A percentile compares a stretch with the other conserved stretches of the same genome.
These are phyloP conservation scores for Diachrysia chrysitis DNA, from an alignment of 2,888 invertebrate genomes.

Conservation along the genomic window DNA sequence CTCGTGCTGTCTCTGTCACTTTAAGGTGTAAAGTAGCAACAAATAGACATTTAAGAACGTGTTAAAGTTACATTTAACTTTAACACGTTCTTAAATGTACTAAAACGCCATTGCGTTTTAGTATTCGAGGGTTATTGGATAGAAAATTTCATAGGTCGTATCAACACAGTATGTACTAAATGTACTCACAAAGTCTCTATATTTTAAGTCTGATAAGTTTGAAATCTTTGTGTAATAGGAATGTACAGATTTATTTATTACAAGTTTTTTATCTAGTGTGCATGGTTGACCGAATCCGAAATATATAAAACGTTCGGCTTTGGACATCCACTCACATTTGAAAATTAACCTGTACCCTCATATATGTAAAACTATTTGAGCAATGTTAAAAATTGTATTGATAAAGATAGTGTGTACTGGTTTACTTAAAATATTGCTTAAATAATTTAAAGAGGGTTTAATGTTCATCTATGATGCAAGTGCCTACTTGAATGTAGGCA, in stretches of 20 bases:
- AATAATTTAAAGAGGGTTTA: not conserved
- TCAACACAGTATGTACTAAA: no score
- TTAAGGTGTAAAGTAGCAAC: no score
- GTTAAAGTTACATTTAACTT: no score
- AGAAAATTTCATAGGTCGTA: no score
- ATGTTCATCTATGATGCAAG: constrained; percentile 30
- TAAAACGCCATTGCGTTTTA: no score
- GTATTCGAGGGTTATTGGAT: no score
- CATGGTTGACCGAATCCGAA: not conserved
- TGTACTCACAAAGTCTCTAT: constrained; percentile 3
- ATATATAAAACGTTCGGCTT: not conserved
- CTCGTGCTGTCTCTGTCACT: no score
- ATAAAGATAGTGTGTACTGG: not conserved
- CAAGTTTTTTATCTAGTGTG: not conserved
- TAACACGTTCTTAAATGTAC: no score
- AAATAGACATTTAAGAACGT: no score
- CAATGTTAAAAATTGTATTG: not conserved
- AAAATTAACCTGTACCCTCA: not conserved
- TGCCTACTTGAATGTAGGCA: constrained; percentile 42
- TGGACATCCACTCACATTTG: not conserved
- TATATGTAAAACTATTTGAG: not conserved
- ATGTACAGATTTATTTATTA: constrained; percentile 1
- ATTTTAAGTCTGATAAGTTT: constrained; percentile 1
- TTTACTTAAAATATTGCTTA: not conserved
- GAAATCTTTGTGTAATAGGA: constrained; percentile 3